Conservation (phyloP, 2,113 vertebrate genomes). For the Willisornis vidua region DNA sequence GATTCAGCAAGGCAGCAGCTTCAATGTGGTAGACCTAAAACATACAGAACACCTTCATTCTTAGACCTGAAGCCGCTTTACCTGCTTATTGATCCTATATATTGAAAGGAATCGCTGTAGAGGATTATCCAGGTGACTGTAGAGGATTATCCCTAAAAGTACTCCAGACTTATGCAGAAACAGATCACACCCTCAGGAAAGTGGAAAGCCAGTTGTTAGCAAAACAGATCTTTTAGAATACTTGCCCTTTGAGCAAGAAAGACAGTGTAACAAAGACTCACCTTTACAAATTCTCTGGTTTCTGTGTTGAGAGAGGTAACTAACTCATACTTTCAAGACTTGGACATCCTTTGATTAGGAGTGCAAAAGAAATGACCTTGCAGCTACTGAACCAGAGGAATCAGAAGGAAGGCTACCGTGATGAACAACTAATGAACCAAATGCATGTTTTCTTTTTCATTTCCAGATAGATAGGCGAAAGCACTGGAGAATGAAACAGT, state of each 20-base stretch:
- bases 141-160: background rate
- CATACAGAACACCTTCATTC: fast-evolving
- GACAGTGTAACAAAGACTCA: background rate
- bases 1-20: background rate
- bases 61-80: background rate
- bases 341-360: background rate
- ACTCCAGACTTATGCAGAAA: background rate
- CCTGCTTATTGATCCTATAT: background rate
- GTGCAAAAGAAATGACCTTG: background rate
- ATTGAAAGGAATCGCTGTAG: background rate
- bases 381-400: background rate
- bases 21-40: background rate
- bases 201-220: background rate
- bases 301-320: background rate
- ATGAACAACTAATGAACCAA: background rate
- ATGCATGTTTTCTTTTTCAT: background rate
- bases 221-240: background rate
- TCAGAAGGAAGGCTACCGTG: background rate
- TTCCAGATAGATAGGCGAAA: background rate
- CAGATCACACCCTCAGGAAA: background rate
- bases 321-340: background rate
- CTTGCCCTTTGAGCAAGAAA: background rate
- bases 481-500: background rate
- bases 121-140: background rate
- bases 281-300: background rate